Percentiles rank a stretch among this genome's conserved stretches.
Evolutionary conservation across 35 echinoderm and acorn worm species (phyloP).

Genomic region (Patiria miniata): DNA sequence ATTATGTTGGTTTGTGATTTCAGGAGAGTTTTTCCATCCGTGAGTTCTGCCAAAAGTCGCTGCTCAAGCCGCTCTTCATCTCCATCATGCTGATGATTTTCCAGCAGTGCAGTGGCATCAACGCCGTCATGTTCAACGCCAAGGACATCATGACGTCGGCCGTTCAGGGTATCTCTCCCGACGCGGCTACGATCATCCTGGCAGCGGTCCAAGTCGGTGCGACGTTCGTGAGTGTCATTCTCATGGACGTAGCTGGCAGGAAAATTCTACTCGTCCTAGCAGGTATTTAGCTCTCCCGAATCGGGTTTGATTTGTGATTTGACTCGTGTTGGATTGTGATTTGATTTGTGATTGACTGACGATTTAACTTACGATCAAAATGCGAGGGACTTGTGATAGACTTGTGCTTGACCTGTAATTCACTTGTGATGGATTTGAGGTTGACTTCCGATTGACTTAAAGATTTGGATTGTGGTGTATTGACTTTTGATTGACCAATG

Average conservation of each 20-base stretch:
- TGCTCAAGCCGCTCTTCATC: conserved; percentile 75
- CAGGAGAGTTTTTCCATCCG: conserved; percentile 75
- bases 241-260: conserved; percentile 89
- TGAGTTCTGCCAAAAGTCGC: conserved; percentile 60
- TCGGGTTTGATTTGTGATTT: no score
- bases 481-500: no score
- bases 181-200: conserved; percentile 74
- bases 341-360: no score
- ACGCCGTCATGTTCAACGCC: conserved; percentile 95
- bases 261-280: conserved; percentile 67
- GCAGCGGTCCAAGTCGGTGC: conserved; percentile 75
- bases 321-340: no score
- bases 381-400: no score
- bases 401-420: no score
- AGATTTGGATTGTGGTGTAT: no score
- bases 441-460: no score
- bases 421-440: no score
- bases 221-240: conserved; percentile 61
- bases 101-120: conserved; percentile 98
- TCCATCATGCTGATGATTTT: conserved; percentile 85
- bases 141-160: conserved; percentile 76
- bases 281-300: conserved; percentile 35
- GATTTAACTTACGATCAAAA: no score
- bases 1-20: no score
- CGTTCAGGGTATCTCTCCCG: conserved; percentile 37